Evolutionary conservation across 2,888 invertebrate genomes (phyloP).

Genomic region (Operophtera brumata): DNA sequence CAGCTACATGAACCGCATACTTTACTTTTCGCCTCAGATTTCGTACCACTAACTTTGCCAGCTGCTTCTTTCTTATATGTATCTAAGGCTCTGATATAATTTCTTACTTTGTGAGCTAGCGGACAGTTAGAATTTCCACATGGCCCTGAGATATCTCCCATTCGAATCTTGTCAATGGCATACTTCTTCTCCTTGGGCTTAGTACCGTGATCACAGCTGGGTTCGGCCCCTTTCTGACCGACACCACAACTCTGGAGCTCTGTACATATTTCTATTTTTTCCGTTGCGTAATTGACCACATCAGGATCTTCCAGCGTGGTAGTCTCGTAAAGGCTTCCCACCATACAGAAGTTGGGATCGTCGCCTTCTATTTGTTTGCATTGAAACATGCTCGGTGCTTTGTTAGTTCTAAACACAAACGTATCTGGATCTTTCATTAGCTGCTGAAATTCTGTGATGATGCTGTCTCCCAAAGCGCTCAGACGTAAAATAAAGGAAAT

Average conservation of each 20-base stretch:
- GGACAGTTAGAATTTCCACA: constrained; percentile 71
- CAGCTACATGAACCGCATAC: constrained; percentile 67
- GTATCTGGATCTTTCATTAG: constrained; percentile 60
- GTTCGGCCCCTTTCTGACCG: constrained; percentile 35
- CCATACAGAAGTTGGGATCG: constrained; percentile 70
- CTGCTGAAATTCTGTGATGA: constrained; percentile 73
- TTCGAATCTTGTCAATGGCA: constrained; percentile 64
- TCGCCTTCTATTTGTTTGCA: constrained; percentile 66
- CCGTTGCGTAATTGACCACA: constrained; percentile 45
- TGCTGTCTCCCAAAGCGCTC: constrained; percentile 72
- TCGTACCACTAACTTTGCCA: constrained; percentile 40
- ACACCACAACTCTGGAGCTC: constrained; percentile 63
- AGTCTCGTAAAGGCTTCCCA: constrained; percentile 68
- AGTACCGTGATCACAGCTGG: constrained; percentile 43
- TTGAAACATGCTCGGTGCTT: constrained; percentile 70
- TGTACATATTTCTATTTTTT: constrained; percentile 67
- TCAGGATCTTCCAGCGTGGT: constrained; percentile 71
- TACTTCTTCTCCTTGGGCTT: constrained; percentile 47
- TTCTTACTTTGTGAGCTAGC: constrained; percentile 68
- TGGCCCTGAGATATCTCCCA: constrained; percentile 74
- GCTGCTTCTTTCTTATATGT: constrained; percentile 57
- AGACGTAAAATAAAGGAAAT: constrained; percentile 71
- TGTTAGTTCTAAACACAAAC: constrained; percentile 70
- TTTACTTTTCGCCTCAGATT: constrained; percentile 46
- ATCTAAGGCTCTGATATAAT: constrained; percentile 64